Percentiles rank a stretch among this genome's conserved stretches.
phyloP scores from a whole-genome alignment of 2,888 invertebrate species.

The Xestobium rufovillosum region DNA sequence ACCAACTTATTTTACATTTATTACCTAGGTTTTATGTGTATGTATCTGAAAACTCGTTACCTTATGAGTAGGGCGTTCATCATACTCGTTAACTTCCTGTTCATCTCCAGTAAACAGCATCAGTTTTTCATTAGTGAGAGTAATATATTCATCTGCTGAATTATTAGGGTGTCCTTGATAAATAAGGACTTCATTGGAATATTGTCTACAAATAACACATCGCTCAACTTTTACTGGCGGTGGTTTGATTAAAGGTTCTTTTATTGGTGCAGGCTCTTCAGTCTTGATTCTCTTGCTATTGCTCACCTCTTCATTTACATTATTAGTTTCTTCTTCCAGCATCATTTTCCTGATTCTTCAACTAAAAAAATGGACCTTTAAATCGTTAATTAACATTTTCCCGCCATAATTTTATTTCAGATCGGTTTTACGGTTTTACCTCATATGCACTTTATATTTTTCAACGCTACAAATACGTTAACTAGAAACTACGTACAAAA shows the following conservation, averaged over 20 bases:
- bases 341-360: no score
- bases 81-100: constrained; percentile 44
- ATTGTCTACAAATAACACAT: constrained; percentile 37
- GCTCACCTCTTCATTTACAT: neutral
- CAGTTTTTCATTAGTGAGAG: constrained; percentile 65
- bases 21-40: no score
- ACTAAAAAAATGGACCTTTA: no score
- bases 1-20: no score
- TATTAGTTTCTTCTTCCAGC: no score
- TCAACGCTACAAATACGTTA: no score
- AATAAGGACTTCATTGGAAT: constrained; percentile 33
- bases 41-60: constrained; percentile 42
- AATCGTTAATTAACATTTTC: no score
- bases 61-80: constrained; percentile 55
- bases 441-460: no score
- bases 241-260: neutral
- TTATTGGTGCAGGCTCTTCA: neutral
- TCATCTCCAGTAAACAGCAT: constrained; percentile 64
- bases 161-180: constrained; percentile 72
- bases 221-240: constrained; percentile 19
- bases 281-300: neutral
- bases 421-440: no score
- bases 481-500: no score
- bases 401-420: no score
- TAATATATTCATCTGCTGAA: constrained; percentile 68